These are phyloP conservation scores for Galleria mellonella DNA, from an alignment of 1,140 invertebrate genomes.

Conservation along the genomic window DNA sequence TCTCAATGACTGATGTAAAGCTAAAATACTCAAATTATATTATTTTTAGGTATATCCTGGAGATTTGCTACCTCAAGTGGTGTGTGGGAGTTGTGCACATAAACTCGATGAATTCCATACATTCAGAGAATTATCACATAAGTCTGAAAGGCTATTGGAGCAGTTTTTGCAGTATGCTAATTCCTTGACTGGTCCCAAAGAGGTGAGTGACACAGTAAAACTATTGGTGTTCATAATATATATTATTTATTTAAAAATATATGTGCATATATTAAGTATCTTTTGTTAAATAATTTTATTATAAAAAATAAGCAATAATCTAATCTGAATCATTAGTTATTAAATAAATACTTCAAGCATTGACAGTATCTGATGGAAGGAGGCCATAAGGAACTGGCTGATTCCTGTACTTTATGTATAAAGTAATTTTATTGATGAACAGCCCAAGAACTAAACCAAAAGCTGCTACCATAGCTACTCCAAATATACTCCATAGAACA, in stretches of 20 bases:
- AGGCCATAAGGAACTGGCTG: constrained; percentile 45
- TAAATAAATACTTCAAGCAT: constrained; percentile 2
- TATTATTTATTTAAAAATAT: constrained; percentile 15
- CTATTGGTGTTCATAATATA: neutral
- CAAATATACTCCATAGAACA: constrained; percentile 58
- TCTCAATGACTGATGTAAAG: constrained; percentile 35
- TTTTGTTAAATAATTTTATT: neutral
- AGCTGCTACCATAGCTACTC: constrained; percentile 43
- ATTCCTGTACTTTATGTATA: constrained; percentile 43
- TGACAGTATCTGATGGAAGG: neutral
- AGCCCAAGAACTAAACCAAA: constrained; percentile 55
- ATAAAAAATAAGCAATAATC: too few relatives aligned
- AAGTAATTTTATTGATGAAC: constrained; percentile 36
- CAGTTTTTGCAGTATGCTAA: constrained; percentile 75
- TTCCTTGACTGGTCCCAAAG: constrained; percentile 70
- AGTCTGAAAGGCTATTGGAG: constrained; percentile 75
- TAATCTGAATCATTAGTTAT: too few relatives aligned
- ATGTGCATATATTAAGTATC: constrained; percentile 14
- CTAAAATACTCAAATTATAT: constrained; percentile 17
- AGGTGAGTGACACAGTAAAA: constrained; percentile 50
- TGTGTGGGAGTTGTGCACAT: constrained; percentile 75
- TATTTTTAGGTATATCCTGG: constrained; percentile 73
- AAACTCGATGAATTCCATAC: constrained; percentile 76
- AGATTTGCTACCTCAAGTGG: constrained; percentile 75
- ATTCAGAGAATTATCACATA: constrained; percentile 75